phyloP scores from a whole-genome alignment of 2,888 invertebrate species.

The Ommatoiulus sabulosus region DNA sequence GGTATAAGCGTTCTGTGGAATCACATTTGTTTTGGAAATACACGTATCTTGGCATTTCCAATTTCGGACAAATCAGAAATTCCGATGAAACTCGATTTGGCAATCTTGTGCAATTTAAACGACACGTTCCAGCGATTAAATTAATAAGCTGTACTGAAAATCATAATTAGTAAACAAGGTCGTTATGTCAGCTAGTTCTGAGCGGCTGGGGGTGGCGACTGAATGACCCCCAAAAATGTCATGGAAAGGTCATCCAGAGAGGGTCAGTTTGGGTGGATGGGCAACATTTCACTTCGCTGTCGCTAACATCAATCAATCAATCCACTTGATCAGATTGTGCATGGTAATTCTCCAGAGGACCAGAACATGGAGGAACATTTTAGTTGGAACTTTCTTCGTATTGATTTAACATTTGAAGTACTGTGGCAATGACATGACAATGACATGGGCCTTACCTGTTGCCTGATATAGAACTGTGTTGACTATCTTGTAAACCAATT shows the following conservation, averaged over 20 bases:
- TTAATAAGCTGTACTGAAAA: not conserved
- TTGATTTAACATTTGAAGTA: too few species aligned
- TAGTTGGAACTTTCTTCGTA: too few species aligned
- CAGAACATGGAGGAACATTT: too few species aligned
- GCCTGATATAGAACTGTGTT: constrained; percentile 53
- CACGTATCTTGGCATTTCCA: too few species aligned
- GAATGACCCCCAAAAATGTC: constrained; percentile 3
- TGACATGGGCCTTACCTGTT: constrained; percentile 38
- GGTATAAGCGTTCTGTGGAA: too few species aligned
- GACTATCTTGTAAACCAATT: constrained; percentile 54
- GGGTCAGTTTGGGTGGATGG: not conserved
- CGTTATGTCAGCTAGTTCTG: constrained; percentile 34
- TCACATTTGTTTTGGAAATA: too few species aligned
- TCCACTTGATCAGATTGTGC: too few species aligned
- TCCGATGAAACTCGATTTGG: not conserved
- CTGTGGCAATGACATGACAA: too few species aligned
- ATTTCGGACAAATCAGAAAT: not conserved
- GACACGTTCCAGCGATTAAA: not conserved
- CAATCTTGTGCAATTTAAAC: not conserved
- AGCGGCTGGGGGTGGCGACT: constrained; percentile 21
- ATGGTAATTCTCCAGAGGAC: too few species aligned
- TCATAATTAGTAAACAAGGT: constrained; percentile 28
- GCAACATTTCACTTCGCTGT: not conserved
- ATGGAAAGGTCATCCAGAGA: not conserved
- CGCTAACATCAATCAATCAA: too few species aligned